Evolutionary conservation across 23 tunicate genomes (phyloP), one percentile per base, ranked within the genome.

Genomic region (Styela plicata): DNA sequence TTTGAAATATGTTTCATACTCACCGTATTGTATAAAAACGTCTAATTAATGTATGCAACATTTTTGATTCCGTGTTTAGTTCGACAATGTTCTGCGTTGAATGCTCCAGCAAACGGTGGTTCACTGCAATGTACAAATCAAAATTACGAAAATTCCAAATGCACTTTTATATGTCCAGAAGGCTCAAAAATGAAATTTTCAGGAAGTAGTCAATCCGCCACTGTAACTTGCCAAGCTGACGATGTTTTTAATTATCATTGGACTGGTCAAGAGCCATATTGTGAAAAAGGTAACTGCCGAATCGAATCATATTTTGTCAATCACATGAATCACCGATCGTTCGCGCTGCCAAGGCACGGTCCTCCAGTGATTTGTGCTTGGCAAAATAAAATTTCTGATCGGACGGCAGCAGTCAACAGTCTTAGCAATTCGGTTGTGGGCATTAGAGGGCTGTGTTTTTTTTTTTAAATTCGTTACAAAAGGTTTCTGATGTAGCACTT

Each of bases 91-190:
- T 76, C 78, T 2, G 31, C 32, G 0, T 63, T 87, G 25, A 28
- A 3, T 35, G 25, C 78, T 22, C 91, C 91, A 5, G 91, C 91
- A 10, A 82, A 87, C 30, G 86, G 79, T n/a, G 91, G 91, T n/a
- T 73, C 62, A 2, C 22, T 37, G 25, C 28, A 74, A 29, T 87
- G 91, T 79, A 87, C 91, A 0, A 74, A 87, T 63, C 36, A 37
- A 16, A 74, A 33, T 34, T 87, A 87, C 62, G 91, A 87, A 69
- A 75, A 34, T 75, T 82, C 86, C 31, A 71, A 69, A 2, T 87
- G 91, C 69, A 33, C 52, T 23, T 87, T 87, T 75, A 1, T 69
- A 27, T 87, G 91, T 76, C 85, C 85, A 17, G 52, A 64, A 24
- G 91, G 86, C 13, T 87, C 16, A 19, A 44, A 69, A 22, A 32